Percentiles rank a stretch among this genome's conserved stretches.
Evolutionary conservation across 1,140 invertebrate genomes (phyloP).

Genomic region (Periplaneta americana): DNA sequence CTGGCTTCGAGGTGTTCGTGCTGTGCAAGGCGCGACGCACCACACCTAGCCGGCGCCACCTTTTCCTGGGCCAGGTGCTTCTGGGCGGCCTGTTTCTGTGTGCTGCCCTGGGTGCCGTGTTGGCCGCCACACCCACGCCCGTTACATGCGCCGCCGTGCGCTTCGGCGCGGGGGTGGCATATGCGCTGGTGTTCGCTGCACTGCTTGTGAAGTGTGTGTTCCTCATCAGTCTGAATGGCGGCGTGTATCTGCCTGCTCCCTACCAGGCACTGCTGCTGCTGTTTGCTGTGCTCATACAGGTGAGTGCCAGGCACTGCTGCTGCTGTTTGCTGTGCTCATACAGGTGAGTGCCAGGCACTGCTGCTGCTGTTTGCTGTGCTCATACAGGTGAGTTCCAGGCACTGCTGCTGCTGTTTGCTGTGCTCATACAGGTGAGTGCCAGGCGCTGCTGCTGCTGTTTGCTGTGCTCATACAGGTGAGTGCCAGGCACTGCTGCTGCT

Average conservation of each 20-base stretch:
- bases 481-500: conserved; percentile 83
- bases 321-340: conserved; percentile 84
- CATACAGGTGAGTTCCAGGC: conserved; percentile 81
- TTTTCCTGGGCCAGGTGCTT: conserved; percentile 87
- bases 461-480: conserved; percentile 83
- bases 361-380: conserved; percentile 84
- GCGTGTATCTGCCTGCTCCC: conserved; percentile 87
- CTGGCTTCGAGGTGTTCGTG: conserved; percentile 84
- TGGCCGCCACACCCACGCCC: conserved; percentile 70
- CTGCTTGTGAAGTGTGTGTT: conserved; percentile 93
- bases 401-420: conserved; percentile 81
- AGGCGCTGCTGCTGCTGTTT: conserved; percentile 82
- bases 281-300: conserved; percentile 84
- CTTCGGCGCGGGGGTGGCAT: conserved; percentile 79
- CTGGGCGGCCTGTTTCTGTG: conserved; percentile 80
- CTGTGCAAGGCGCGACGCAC: conserved; percentile 79
- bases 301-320: conserved; percentile 79
- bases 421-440: conserved; percentile 85
- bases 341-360: conserved; percentile 84
- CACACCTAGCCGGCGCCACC: conserved; percentile 75
- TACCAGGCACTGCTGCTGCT: conserved; percentile 83
- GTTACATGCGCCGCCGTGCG: conserved; percentile 78
- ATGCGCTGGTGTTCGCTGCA: conserved; percentile 85
- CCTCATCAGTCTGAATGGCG: conserved; percentile 82
- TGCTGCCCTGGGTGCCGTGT: conserved; percentile 72